Evolutionary conservation across 2,888 invertebrate genomes (phyloP).

Genomic region (Drosophila infuscata): DNA sequence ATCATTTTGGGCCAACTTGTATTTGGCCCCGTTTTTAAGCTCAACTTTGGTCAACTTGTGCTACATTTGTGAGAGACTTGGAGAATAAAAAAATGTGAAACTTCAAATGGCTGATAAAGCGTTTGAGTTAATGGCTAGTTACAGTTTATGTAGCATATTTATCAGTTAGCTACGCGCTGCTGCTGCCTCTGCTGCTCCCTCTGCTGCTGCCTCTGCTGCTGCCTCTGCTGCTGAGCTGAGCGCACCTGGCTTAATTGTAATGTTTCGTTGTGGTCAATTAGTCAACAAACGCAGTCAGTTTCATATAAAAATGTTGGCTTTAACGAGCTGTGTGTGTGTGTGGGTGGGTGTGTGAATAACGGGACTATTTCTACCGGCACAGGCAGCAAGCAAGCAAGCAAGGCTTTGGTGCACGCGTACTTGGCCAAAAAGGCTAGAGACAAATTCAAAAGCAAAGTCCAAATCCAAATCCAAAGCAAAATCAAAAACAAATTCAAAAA

Average conservation of each 20-base stretch:
- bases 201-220: background rate
- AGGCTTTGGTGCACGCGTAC: constrained; percentile 26
- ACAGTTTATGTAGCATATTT: constrained; percentile 29
- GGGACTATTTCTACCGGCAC: constrained; percentile 18
- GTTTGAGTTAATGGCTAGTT: constrained; percentile 17
- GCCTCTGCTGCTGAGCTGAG: constrained; percentile 4
- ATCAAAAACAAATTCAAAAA: constrained; percentile 7
- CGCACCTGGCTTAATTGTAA: constrained; percentile 56
- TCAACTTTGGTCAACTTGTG: background rate
- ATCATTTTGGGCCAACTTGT: no score
- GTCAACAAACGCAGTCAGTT: constrained; percentile 34
- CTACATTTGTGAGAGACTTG: background rate
- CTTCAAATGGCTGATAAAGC: constrained; percentile 21
- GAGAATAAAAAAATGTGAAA: constrained; percentile 7
- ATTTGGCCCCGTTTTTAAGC: background rate
- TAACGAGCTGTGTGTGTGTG: background rate
- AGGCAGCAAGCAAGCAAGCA: background rate
- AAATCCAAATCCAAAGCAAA: background rate
- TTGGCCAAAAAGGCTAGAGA: constrained; percentile 15
- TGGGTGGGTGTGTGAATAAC: background rate
- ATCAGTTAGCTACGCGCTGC: constrained; percentile 26
- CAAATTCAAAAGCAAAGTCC: constrained; percentile 5
- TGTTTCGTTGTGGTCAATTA: constrained; percentile 55
- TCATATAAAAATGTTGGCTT: constrained; percentile 27
- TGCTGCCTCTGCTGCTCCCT: background rate